phyloP scores from a whole-genome alignment of 2,797 vertebrate species.

The Spea hammondii region DNA sequence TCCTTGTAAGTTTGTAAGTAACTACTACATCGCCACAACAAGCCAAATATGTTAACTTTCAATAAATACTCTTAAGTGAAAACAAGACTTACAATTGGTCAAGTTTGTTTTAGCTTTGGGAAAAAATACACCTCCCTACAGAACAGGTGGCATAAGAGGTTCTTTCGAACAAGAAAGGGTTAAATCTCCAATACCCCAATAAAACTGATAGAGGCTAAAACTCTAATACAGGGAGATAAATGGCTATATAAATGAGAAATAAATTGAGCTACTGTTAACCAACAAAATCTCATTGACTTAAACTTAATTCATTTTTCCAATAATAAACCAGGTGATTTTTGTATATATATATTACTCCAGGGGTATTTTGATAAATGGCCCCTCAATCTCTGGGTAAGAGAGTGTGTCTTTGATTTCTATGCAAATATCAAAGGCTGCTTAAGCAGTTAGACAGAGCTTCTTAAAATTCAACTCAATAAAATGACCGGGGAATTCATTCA shows the following conservation, averaged over 20 bases:
- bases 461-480: constrained; percentile 47
- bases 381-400: constrained; percentile 34
- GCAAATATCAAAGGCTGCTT: constrained; percentile 38
- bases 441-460: constrained; percentile 30
- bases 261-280: not conserved
- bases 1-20: too few relatives aligned
- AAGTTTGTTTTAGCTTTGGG: too few relatives aligned
- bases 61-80: too few relatives aligned
- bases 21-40: too few relatives aligned
- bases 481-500: constrained; percentile 45
- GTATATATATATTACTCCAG: constrained; percentile 17
- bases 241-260: not conserved
- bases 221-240: not conserved
- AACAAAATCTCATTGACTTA: not conserved
- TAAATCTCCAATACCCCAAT: too few relatives aligned
- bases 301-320: not conserved
- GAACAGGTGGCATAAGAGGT: too few relatives aligned
- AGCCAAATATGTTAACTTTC: too few relatives aligned
- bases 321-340: constrained; percentile 25
- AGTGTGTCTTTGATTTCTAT: constrained; percentile 40
- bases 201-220: too few relatives aligned
- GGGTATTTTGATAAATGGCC: constrained; percentile 43
- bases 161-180: too few relatives aligned
- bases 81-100: too few relatives aligned
- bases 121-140: too few relatives aligned